Conservation (phyloP, 2,113 vertebrate genomes). For the Maccullochella peelii region DNA sequence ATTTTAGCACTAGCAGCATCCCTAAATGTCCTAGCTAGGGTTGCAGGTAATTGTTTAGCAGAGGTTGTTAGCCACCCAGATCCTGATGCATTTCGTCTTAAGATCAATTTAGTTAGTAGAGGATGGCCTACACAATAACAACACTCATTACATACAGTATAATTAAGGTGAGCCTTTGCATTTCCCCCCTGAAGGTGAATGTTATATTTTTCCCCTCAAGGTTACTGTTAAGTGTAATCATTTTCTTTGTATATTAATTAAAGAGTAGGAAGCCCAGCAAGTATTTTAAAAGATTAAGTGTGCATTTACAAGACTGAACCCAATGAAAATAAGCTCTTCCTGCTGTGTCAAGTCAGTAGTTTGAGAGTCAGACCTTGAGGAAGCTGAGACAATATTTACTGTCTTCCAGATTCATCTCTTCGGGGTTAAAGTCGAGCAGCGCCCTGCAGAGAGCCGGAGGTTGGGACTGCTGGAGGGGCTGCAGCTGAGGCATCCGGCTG, state of each 20-base stretch:
- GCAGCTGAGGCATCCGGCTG: slow-evolving; percentile 78
- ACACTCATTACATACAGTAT: neutral
- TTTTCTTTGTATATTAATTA: neutral
- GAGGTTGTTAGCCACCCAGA: neutral
- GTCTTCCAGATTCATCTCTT: slow-evolving; percentile 82
- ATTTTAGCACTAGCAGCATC: neutral
- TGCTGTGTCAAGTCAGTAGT: slow-evolving; percentile 9
- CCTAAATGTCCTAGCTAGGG: neutral
- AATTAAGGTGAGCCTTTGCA: neutral
- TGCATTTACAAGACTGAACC: neutral
- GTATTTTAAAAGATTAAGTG: slow-evolving; percentile 5
- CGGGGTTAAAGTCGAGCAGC: slow-evolving; percentile 87
- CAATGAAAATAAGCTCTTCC: slow-evolving; percentile 3
- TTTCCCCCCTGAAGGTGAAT: neutral
- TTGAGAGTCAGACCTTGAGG: slow-evolving; percentile 83
- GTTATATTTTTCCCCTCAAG: neutral
- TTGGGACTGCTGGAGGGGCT: slow-evolving; percentile 71
- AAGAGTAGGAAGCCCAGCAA: neutral
- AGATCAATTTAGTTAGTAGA: neutral
- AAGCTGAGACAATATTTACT: slow-evolving; percentile 86
- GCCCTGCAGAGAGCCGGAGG: slow-evolving; percentile 86
- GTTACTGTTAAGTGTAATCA: neutral
- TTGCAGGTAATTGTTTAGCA: neutral
- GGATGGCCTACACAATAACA: neutral
- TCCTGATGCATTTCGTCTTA: neutral